Conservation (phyloP, 2,888 invertebrate genomes). For the Plutella xylostella region DNA sequence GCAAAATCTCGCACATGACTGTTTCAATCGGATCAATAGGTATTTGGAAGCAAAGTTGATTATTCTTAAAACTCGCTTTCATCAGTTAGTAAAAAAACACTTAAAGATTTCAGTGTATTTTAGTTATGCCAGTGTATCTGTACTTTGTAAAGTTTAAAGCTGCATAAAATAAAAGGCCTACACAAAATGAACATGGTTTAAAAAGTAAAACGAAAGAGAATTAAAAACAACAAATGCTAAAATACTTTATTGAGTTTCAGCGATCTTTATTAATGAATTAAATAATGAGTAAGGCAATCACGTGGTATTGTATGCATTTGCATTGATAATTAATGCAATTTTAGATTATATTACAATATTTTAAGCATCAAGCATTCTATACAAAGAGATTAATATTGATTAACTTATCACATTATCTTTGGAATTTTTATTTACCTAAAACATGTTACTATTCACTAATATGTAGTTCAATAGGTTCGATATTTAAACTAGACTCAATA, state of each 20-base stretch:
- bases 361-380: slow-evolving; percentile 56
- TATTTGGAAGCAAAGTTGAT: too few species aligned
- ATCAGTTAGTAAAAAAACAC: too few species aligned
- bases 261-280: slow-evolving; percentile 55
- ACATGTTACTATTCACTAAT: slow-evolving; percentile 21
- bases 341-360: slow-evolving; percentile 44
- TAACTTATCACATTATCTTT: slow-evolving; percentile 63
- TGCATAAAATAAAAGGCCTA: too few species aligned
- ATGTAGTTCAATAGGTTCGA: too few species aligned
- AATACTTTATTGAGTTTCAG: slow-evolving; percentile 64
- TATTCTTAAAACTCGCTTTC: too few species aligned
- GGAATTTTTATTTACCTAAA: slow-evolving; percentile 30
- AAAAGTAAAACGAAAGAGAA: background rate
- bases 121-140: too few species aligned
- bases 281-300: slow-evolving; percentile 66
- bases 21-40: too few species aligned
- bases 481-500: too few species aligned
- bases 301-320: slow-evolving; percentile 58
- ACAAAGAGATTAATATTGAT: slow-evolving; percentile 54
- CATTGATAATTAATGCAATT: slow-evolving; percentile 38
- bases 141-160: too few species aligned
- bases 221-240: slow-evolving; percentile 41
- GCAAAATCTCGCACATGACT: too few species aligned
- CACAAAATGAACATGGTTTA: too few species aligned
- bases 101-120: too few species aligned